Evolutionary conservation across 2,888 invertebrate genomes (phyloP).

Genomic region (Nephrotoma flavescens): DNA sequence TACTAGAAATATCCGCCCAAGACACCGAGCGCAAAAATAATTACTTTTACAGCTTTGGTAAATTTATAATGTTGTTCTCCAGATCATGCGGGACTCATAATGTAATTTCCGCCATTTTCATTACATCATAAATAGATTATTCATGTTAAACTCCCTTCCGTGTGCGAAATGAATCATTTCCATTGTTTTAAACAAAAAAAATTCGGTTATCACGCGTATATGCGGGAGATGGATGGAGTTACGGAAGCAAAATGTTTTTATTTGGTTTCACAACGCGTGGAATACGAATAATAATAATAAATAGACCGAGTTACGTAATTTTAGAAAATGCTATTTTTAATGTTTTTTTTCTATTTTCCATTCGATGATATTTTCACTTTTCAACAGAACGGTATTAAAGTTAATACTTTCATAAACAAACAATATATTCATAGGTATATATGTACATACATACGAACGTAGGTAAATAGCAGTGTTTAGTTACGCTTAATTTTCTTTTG

Average conservation of each 20-base stretch:
- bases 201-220: background rate
- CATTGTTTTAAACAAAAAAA: background rate
- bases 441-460: too few relatives aligned
- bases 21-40: too few relatives aligned
- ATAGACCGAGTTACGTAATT: background rate
- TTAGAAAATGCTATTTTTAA: background rate
- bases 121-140: too few relatives aligned
- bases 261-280: background rate
- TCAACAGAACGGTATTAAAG: background rate
- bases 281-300: background rate
- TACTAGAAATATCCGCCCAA: too few relatives aligned
- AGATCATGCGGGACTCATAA: too few relatives aligned
- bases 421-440: too few relatives aligned
- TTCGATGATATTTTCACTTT: background rate
- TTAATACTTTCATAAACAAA: background rate
- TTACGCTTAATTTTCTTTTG: background rate
- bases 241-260: background rate
- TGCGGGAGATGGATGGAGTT: background rate
- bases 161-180: background rate
- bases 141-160: too few relatives aligned
- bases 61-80: too few relatives aligned
- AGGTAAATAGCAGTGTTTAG: background rate
- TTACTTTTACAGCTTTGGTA: too few relatives aligned
- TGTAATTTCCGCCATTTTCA: too few relatives aligned
- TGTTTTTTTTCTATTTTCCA: background rate